These are phyloP conservation scores for Lamproptera curius DNA, from an alignment of 2,888 invertebrate genomes.

Conservation along the genomic window DNA sequence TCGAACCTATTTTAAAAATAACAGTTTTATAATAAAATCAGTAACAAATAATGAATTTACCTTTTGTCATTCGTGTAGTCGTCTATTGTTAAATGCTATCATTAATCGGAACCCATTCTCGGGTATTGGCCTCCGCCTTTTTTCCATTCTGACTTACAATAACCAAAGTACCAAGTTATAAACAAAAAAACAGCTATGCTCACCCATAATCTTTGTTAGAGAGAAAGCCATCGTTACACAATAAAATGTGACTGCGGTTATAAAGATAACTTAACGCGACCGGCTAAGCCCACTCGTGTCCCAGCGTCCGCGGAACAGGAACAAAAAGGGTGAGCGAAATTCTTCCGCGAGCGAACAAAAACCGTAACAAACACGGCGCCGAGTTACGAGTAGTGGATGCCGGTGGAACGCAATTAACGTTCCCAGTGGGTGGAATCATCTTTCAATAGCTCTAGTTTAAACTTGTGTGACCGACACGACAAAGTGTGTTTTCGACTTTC, in stretches of 20 bases:
- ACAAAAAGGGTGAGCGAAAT: constrained; percentile 21
- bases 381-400: constrained; percentile 21
- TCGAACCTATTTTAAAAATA: no score
- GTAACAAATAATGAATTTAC: no score
- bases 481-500: constrained; percentile 14
- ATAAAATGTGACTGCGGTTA: background rate
- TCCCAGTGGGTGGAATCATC: constrained; percentile 13
- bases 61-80: no score
- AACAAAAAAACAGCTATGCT: no score
- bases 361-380: constrained; percentile 22
- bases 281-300: constrained; percentile 22
- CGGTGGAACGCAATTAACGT: constrained; percentile 23
- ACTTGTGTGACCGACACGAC: constrained; percentile 5
- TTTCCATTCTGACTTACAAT: no score
- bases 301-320: constrained; percentile 23
- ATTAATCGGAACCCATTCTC: no score
- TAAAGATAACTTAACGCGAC: constrained; percentile 23
- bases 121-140: no score
- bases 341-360: constrained; percentile 21
- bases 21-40: no score
- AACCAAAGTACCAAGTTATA: no score
- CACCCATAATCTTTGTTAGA: no score
- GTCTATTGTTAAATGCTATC: no score
- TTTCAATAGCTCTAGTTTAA: constrained; percentile 8
- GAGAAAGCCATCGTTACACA: no score